A percentile compares a stretch with the other conserved stretches of the same genome.
Conservation (phyloP, 2,888 invertebrate genomes). For the Cepaea hortensis region DNA sequence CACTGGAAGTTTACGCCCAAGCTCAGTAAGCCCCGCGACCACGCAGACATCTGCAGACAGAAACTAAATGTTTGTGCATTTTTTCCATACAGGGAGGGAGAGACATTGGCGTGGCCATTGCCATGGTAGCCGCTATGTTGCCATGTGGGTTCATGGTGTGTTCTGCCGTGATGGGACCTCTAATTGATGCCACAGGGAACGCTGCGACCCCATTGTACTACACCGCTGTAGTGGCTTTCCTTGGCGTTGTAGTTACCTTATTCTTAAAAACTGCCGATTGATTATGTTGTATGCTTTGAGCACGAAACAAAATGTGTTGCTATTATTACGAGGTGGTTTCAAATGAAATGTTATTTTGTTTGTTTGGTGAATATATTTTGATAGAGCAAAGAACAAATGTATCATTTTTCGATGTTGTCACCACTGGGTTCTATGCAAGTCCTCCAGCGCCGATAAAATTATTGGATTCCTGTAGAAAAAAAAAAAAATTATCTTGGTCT, state of each 20-base stretch:
- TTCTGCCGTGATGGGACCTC: conserved; percentile 43
- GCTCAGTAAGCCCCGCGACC: no score
- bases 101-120: conserved; percentile 28
- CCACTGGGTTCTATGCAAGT: no score
- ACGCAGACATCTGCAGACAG: no score
- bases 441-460: no score
- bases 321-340: neutral
- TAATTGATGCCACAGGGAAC: conserved; percentile 31
- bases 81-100: neutral
- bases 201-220: conserved; percentile 36
- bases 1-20: no score
- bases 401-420: no score
- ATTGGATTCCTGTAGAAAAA: no score
- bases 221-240: conserved; percentile 26
- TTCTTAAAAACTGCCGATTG: neutral
- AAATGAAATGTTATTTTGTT: no score
- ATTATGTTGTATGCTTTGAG: neutral
- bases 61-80: neutral
- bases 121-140: conserved; percentile 40
- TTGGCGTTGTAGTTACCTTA: neutral
- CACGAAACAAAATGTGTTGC: neutral
- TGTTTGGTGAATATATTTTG: no score
- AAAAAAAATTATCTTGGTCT: no score
- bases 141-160: conserved; percentile 13
- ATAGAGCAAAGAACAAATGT: no score